Conservation (phyloP, 1,140 invertebrate genomes). For the Drosophila nasuta region DNA sequence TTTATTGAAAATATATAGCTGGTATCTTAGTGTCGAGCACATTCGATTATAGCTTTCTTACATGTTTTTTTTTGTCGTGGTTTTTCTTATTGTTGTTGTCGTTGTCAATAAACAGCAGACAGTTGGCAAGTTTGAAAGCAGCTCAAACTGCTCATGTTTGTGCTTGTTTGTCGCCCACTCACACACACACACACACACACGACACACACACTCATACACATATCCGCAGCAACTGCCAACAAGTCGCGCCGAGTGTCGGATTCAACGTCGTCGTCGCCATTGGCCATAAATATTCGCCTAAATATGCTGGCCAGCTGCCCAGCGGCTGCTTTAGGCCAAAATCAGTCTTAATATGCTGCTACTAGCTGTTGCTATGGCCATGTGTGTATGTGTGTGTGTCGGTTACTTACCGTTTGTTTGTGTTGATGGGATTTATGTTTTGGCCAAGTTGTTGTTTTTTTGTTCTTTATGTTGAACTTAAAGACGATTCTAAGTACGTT, state of each 20-base stretch:
- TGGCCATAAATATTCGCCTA: slow-evolving; percentile 80
- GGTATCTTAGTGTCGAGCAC: no score
- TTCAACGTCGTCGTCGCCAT: slow-evolving; percentile 47
- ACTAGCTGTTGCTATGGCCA: slow-evolving; percentile 37
- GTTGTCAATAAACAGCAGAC: slow-evolving; percentile 71
- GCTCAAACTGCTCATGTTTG: slow-evolving; percentile 49
- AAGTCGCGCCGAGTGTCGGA: slow-evolving; percentile 40
- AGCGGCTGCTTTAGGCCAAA: slow-evolving; percentile 67
- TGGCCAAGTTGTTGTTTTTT: slow-evolving; percentile 51
- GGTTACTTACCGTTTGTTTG: slow-evolving; percentile 47
- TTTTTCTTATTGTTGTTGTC: slow-evolving; percentile 19
- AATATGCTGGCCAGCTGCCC: slow-evolving; percentile 77
- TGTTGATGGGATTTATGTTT: slow-evolving; percentile 78
- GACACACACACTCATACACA: slow-evolving; percentile 37
- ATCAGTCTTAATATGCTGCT: slow-evolving; percentile 77
- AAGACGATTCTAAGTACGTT: slow-evolving; percentile 74
- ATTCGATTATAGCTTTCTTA: no score
- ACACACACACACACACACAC: slow-evolving; percentile 37
- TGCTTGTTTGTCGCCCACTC: slow-evolving; percentile 38
- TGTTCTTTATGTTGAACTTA: slow-evolving; percentile 79
- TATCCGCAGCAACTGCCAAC: slow-evolving; percentile 32
- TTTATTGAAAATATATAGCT: no score
- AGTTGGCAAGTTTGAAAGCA: slow-evolving; percentile 74
- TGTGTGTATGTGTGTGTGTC: slow-evolving; percentile 28
- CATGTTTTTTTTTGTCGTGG: slow-evolving; percentile 10